Evolutionary conservation across 2,113 vertebrate genomes (phyloP).

Genomic region (Neomonachus schauinslandi): DNA sequence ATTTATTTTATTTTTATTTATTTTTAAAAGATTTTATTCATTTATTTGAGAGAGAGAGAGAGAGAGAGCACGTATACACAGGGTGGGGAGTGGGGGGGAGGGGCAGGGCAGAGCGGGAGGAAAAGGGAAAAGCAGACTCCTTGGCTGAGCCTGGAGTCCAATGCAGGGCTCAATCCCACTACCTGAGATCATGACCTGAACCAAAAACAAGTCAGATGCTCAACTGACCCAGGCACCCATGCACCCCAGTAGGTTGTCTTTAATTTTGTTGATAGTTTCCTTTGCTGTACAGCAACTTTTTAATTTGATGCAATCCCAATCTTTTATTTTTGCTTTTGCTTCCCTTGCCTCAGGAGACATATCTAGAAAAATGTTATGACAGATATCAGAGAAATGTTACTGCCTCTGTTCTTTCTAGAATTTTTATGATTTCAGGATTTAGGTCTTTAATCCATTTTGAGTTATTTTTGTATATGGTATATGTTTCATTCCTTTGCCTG

Average conservation of each 20-base stretch:
- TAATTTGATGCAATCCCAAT: not conserved
- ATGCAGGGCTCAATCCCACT: no score
- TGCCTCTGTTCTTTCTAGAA: not conserved
- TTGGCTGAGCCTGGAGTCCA: no score
- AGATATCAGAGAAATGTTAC: not conserved
- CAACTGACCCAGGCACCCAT: no score
- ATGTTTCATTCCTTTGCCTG: not conserved
- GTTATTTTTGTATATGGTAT: not conserved
- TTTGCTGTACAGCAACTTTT: not conserved
- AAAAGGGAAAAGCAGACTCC: no score
- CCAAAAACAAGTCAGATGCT: no score
- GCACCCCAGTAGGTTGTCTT: not conserved
- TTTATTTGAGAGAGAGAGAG: no score
- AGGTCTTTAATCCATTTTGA: not conserved
- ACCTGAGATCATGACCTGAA: no score
- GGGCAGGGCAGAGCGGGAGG: no score
- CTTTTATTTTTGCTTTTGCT: not conserved
- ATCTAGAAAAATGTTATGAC: not conserved
- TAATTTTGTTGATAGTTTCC: not conserved
- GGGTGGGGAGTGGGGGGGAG: no score
- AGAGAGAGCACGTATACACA: no score
- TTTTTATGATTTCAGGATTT: not conserved
- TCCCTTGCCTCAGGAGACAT: not conserved
- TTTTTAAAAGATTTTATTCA: no score
- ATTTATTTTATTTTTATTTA: no score